These are phyloP conservation scores for Champsocephalus esox DNA, from an alignment of 2,797 vertebrate genomes.

Conservation along the genomic window DNA sequence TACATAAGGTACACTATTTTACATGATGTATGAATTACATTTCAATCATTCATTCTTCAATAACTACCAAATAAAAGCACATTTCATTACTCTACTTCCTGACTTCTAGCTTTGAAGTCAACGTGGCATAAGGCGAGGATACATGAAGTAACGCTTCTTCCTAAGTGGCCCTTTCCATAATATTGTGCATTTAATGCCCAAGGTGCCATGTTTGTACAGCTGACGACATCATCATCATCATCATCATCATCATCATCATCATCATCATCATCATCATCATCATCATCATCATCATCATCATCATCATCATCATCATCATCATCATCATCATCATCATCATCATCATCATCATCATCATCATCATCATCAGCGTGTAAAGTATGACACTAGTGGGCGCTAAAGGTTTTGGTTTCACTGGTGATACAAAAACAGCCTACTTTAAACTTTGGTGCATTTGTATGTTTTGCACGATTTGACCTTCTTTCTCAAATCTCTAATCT, in stretches of 20 bases:
- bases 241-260: no score
- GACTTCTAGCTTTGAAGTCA: slow-evolving; percentile 44
- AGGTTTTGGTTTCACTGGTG: slow-evolving; percentile 8
- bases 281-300: no score
- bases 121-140: slow-evolving; percentile 29
- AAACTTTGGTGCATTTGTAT: not conserved
- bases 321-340: no score
- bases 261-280: no score
- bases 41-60: not conserved
- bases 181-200: slow-evolving; percentile 40
- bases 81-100: slow-evolving; percentile 33
- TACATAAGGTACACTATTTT: slow-evolving; percentile 3
- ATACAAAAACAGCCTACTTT: not conserved
- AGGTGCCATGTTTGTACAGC: slow-evolving; percentile 56
- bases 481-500: slow-evolving; percentile 1
- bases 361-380: slow-evolving; percentile 20
- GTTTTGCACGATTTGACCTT: slow-evolving; percentile 15
- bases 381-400: slow-evolving; percentile 23
- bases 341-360: no score
- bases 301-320: not conserved
- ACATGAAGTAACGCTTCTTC: slow-evolving; percentile 33
- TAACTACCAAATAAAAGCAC: slow-evolving; percentile 29
- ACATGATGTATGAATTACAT: not conserved
- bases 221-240: slow-evolving; percentile 15
- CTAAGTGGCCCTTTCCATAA: slow-evolving; percentile 36